Evolutionary conservation across 2,888 invertebrate species (phyloP), one percentile per base, ranked within the genome.

Genomic region (Drosophila pegasa): DNA sequence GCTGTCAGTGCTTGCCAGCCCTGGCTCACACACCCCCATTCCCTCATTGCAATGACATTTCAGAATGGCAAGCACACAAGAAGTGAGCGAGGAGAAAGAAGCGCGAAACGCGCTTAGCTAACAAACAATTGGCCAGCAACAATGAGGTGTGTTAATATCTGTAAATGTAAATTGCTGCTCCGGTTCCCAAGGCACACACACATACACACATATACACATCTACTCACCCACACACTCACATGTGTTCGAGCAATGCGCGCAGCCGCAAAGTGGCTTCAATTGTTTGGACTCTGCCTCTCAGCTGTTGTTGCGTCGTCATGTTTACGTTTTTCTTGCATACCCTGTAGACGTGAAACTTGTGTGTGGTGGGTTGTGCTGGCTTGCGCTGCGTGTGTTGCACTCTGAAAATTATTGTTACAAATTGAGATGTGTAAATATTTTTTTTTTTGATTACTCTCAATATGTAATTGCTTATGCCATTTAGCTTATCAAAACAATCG

Each of bases 261-360:
- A 74, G 54, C 45, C 73, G 61, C 66, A 66, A 59, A 75, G 55
- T 59, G 51, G 52, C 51, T 56, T 20, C 71, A 54, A 59, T 75
- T 76, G 62, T 59, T 60, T 22, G 8, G 27, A 16, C 29, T 20
- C 31, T 33, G 56, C 25, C 31, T 48, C 51, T 71, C 75, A 76
- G 75, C 73, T 75, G 75, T 68, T 75, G 59, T 68, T 75, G 59
- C 41, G 40, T 52, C 43, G 38, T 51, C 43, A 31, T 71, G 51
- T 62, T 60, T 40, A 54, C 54, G 29, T 71, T 61, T 68, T 56
- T 41, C 31, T 29, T 37, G n/a, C 43, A 73, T 64, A 69, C 64
- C 50, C 70, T 57, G 50, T 65, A 47, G 40, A 38, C 3, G 2
- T 33, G 31, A 6, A 3, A 10, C 14, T n/a, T 8, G 3, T 12